Evolutionary conservation across 2,888 invertebrate genomes (phyloP).

Genomic region (Hydrotaea cyrtoneurina): DNA sequence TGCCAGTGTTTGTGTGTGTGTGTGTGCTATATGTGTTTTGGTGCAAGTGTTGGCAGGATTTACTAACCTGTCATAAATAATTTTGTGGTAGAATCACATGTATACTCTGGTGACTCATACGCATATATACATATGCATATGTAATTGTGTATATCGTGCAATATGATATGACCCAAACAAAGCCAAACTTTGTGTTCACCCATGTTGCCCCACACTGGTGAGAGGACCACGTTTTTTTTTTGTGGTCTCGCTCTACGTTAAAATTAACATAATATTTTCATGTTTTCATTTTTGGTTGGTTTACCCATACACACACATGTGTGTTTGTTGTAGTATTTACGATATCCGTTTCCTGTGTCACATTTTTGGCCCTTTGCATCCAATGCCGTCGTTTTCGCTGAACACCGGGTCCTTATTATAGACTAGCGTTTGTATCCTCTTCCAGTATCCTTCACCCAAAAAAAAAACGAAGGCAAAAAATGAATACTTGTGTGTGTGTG

Average conservation of each 20-base stretch:
- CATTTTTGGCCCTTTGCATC: constrained; percentile 18
- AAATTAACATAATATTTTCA: constrained; percentile 48
- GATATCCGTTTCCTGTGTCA: constrained; percentile 10
- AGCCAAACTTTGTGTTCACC: background rate
- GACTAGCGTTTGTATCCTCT: background rate
- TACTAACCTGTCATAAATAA: constrained; percentile 59
- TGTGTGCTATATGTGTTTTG: background rate
- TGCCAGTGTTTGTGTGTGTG: constrained; percentile 16
- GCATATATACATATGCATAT: constrained; percentile 40
- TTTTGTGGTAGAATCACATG: constrained; percentile 3
- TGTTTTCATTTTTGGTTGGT: constrained; percentile 29
- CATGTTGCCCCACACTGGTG: background rate
- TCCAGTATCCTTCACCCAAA: background rate
- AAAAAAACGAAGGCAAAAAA: constrained; percentile 5
- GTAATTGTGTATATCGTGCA: constrained; percentile 26
- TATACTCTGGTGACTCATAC: constrained; percentile 19
- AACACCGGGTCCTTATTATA: constrained; percentile 8
- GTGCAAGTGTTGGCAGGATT: constrained; percentile 31
- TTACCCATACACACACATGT: background rate
- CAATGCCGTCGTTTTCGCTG: background rate
- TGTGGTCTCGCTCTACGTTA: background rate
- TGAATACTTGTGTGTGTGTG: background rate
- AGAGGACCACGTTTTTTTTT: background rate
- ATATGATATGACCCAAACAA: constrained; percentile 17
- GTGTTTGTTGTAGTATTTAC: background rate